A percentile compares a stretch with the other conserved stretches of the same genome.
Evolutionary conservation across 2,888 invertebrate genomes (phyloP).

Genomic region (Neelides folsomi): DNA sequence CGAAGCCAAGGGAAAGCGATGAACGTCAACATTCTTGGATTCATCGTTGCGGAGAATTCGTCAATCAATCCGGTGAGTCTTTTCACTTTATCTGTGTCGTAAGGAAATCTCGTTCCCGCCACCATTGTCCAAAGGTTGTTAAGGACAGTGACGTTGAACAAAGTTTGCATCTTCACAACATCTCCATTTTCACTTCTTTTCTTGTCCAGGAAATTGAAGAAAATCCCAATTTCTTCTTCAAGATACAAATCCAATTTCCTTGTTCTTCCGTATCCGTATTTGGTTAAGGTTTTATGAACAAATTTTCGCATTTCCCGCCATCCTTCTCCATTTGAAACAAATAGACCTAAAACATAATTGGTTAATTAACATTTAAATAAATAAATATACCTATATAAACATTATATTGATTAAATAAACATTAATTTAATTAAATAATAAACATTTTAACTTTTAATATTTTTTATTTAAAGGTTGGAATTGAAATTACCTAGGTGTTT

Average conservation of each 20-base stretch:
- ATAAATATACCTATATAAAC: too few species aligned
- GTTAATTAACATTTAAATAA: too few species aligned
- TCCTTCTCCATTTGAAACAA: constrained; percentile 21
- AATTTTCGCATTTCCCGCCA: constrained; percentile 24
- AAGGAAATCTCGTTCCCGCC: constrained; percentile 17
- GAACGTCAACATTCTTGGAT: constrained; percentile 16
- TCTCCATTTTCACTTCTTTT: constrained; percentile 5
- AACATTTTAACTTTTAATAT: too few species aligned
- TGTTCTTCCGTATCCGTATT: constrained; percentile 18
- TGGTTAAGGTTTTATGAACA: constrained; percentile 18
- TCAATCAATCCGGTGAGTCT: constrained; percentile 14
- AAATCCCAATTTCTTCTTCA: constrained; percentile 21
- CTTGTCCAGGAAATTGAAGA: constrained; percentile 18
- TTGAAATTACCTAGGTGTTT: constrained; percentile 9
- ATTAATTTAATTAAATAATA: too few species aligned
- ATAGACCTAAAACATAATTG: too few species aligned
- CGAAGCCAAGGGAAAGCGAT: constrained; percentile 23
- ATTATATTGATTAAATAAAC: too few species aligned
- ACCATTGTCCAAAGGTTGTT: constrained; percentile 27
- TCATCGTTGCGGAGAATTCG: constrained; percentile 15
- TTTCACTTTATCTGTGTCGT: constrained; percentile 14
- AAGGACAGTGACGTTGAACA: constrained; percentile 17
- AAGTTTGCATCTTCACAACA: constrained; percentile 13
- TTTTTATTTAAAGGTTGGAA: too few species aligned
- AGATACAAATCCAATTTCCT: constrained; percentile 19